A percentile compares a stretch with the other conserved stretches of the same genome.
These are phyloP conservation scores for Zosterops pallidus DNA, from an alignment of 2,113 vertebrate genomes.

Conservation along the genomic window DNA sequence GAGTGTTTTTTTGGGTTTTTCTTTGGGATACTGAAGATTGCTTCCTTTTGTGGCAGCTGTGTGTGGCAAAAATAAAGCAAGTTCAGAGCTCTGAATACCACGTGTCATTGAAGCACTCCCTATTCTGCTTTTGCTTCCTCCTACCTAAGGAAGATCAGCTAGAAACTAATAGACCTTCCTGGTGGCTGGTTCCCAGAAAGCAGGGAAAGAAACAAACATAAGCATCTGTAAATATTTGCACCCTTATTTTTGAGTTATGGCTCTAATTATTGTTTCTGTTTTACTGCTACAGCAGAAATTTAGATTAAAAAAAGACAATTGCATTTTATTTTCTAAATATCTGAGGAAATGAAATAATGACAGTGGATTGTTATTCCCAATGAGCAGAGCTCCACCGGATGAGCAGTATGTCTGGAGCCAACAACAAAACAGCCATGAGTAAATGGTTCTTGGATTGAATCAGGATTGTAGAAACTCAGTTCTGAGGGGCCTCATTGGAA, in stretches of 20 bases:
- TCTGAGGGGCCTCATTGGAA: background rate
- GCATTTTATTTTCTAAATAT: constrained; percentile 32
- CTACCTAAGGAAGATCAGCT: background rate
- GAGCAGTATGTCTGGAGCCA: constrained; percentile 20
- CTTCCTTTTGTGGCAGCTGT: background rate
- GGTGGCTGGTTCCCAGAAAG: background rate
- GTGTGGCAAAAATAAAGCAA: background rate
- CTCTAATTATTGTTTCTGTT: constrained; percentile 39
- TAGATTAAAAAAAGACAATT: constrained; percentile 46
- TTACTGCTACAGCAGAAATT: constrained; percentile 24
- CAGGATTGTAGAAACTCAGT: background rate
- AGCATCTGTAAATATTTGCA: background rate
- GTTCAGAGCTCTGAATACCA: background rate
- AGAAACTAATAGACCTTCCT: background rate
- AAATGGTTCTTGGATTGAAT: background rate
- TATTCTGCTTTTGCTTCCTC: background rate
- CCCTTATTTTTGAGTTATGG: constrained; percentile 9
- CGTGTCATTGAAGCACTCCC: background rate
- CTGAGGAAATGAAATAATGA: constrained; percentile 43
- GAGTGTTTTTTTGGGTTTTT: background rate
- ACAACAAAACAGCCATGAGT: background rate
- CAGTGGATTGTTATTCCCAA: background rate
- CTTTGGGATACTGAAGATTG: background rate
- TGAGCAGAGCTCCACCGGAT: background rate
- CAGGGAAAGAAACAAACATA: background rate